A percentile compares a stretch with the other conserved stretches of the same genome.
Evolutionary conservation across 2,888 invertebrate genomes (phyloP).

Genomic region (Xanthia togata): DNA sequence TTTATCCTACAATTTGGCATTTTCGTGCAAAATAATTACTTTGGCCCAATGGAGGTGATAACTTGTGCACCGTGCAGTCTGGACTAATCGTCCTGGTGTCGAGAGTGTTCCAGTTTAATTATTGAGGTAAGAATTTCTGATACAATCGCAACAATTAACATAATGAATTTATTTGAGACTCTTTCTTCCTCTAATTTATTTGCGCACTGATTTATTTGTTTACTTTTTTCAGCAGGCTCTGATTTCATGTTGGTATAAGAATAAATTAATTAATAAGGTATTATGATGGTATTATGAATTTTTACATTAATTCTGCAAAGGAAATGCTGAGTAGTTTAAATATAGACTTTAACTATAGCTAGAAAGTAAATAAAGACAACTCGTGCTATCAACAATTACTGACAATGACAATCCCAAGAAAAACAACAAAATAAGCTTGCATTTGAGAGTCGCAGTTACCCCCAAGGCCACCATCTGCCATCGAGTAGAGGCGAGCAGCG

Average conservation of each 20-base stretch:
- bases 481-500: constrained; percentile 61
- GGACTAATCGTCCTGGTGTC: constrained; percentile 61
- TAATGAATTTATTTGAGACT: constrained; percentile 63
- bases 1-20: constrained; percentile 75
- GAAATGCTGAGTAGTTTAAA: no score
- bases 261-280: neutral
- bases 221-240: neutral
- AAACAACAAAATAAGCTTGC: constrained; percentile 48
- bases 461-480: constrained; percentile 65
- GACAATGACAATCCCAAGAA: constrained; percentile 33
- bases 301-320: no score
- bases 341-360: neutral
- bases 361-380: constrained; percentile 24
- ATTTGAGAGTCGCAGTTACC: constrained; percentile 51
- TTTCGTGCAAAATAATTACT: constrained; percentile 83
- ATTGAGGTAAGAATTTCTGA: constrained; percentile 64
- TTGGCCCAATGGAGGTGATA: constrained; percentile 75
- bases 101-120: constrained; percentile 73
- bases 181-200: constrained; percentile 48
- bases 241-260: neutral
- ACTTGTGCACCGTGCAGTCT: constrained; percentile 66
- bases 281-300: neutral
- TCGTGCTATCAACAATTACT: constrained; percentile 48
- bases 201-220: constrained; percentile 27
- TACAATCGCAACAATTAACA: constrained; percentile 67